phyloP scores from a whole-genome alignment of 2,113 vertebrate genomes.

The Rhinoderma darwinii region DNA sequence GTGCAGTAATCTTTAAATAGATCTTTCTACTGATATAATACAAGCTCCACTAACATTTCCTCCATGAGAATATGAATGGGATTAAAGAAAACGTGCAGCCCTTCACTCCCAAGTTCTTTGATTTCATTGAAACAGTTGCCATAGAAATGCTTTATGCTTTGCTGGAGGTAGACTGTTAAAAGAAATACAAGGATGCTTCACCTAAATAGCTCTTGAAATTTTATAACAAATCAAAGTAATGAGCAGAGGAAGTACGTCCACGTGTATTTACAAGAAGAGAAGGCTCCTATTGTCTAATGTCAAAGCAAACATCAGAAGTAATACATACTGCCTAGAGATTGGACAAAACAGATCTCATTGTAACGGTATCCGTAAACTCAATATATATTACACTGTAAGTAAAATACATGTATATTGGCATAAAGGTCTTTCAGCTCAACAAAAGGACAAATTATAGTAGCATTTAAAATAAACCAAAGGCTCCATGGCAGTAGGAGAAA shows the following conservation, averaged over 20 bases:
- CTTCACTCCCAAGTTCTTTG: slow-evolving; percentile 53
- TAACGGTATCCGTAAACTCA: too few species aligned
- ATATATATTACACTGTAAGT: too few species aligned
- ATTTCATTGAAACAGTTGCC: slow-evolving; percentile 61
- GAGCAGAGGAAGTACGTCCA: neutral
- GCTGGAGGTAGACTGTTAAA: slow-evolving; percentile 44
- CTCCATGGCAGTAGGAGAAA: too few species aligned
- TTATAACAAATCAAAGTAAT: slow-evolving; percentile 59
- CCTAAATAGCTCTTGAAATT: slow-evolving; percentile 61
- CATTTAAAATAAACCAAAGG: too few species aligned
- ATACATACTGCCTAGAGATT: neutral
- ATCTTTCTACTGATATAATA: slow-evolving; percentile 13
- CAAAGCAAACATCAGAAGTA: neutral
- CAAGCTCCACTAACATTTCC: neutral
- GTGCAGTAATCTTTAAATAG: slow-evolving; percentile 4
- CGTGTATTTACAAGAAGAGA: slow-evolving; percentile 32
- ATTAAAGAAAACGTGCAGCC: neutral
- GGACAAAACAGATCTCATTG: neutral
- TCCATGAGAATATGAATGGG: slow-evolving; percentile 33
- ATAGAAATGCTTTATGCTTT: slow-evolving; percentile 66
- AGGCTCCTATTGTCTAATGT: too few species aligned
- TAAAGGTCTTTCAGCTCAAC: too few species aligned
- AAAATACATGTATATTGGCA: too few species aligned
- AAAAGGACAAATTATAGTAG: too few species aligned
- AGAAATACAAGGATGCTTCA: slow-evolving; percentile 60